Evolutionary conservation across 1,140 invertebrate genomes (phyloP).

Genomic region (Maconellicoccus hirsutus): DNA sequence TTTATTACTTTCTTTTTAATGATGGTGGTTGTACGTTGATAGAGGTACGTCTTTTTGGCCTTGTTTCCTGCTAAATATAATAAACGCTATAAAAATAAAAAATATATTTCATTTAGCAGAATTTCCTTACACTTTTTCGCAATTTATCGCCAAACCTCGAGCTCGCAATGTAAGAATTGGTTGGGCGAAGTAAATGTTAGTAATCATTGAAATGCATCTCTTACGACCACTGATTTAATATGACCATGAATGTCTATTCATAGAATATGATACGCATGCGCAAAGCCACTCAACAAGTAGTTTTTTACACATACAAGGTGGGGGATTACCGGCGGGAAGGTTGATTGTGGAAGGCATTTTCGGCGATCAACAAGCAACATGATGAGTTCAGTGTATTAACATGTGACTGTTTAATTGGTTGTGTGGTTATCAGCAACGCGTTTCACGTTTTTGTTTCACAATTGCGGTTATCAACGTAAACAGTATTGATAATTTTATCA

Average conservation of each 20-base stretch:
- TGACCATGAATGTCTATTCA: constrained; percentile 20
- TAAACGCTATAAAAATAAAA: too few species aligned
- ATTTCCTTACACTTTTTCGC: too few species aligned
- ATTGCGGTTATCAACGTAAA: not conserved
- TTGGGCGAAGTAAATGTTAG: not conserved
- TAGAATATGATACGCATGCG: constrained; percentile 12
- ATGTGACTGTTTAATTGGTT: not conserved
- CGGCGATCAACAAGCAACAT: constrained; percentile 2
- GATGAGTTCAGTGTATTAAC: constrained; percentile 9
- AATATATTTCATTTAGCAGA: too few species aligned
- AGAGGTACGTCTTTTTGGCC: too few species aligned
- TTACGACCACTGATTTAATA: constrained; percentile 4
- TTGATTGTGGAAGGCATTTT: not conserved
- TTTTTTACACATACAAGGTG: not conserved
- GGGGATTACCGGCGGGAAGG: constrained; percentile 15
- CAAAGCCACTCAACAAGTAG: not conserved
- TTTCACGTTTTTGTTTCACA: not conserved
- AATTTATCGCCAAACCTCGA: too few species aligned
- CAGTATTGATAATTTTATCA: not conserved
- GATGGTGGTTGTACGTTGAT: too few species aligned
- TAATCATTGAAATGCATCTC: not conserved
- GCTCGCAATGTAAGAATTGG: too few species aligned
- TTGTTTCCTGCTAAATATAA: too few species aligned
- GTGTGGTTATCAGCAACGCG: not conserved
- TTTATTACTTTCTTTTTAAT: too few species aligned